Percentiles rank a stretch among this genome's conserved stretches.
These are phyloP conservation scores for Arizona elegans DNA, from an alignment of 2,113 vertebrate genomes.

Conservation along the genomic window DNA sequence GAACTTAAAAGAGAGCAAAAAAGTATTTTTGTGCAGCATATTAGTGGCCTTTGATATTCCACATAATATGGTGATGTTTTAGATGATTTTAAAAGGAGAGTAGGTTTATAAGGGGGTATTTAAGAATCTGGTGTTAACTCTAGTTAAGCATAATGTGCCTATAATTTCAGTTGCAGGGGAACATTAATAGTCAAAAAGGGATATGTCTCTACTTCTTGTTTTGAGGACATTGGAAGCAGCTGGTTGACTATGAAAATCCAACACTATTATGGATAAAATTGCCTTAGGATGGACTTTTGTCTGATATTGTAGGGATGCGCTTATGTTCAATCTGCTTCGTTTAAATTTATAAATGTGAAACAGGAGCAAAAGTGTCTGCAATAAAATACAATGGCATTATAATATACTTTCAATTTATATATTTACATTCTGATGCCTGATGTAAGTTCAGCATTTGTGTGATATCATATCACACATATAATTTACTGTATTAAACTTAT, in stretches of 20 bases:
- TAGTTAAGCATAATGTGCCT: background rate
- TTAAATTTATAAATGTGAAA: background rate
- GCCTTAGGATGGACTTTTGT: background rate
- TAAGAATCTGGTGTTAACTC: background rate
- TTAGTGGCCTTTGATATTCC: background rate
- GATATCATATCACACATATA: background rate
- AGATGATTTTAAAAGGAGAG: background rate
- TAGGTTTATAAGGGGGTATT: background rate
- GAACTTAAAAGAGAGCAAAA: no score
- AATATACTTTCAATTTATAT: background rate
- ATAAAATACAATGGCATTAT: background rate
- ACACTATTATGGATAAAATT: background rate
- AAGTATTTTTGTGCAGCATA: background rate
- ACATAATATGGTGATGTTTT: background rate
- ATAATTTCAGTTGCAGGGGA: background rate
- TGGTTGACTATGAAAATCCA: background rate
- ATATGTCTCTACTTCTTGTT: background rate
- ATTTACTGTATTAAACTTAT: background rate
- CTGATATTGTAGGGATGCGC: background rate
- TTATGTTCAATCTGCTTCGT: background rate
- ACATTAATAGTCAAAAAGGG: background rate
- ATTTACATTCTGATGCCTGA: background rate
- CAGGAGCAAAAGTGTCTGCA: background rate
- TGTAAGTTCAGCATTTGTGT: background rate
- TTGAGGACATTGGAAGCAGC: background rate